Percentiles rank a stretch among this genome's conserved stretches.
These are phyloP conservation scores for Pongo abelii DNA, from an alignment of 2,113 vertebrate genomes.

Conservation along the genomic window DNA sequence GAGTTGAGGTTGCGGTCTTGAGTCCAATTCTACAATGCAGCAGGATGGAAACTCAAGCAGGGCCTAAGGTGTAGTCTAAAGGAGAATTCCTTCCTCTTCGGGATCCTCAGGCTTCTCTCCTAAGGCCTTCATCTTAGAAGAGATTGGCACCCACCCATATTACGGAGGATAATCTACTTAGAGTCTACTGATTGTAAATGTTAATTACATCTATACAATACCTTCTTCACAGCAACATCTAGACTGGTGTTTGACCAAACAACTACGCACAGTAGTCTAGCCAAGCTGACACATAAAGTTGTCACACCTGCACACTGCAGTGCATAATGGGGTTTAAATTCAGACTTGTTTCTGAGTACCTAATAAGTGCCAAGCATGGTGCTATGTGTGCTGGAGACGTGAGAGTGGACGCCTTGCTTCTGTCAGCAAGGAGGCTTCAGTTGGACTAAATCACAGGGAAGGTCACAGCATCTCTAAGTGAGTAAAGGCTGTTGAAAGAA, in stretches of 20 bases:
- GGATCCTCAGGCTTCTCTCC: not conserved
- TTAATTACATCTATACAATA: not conserved
- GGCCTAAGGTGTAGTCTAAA: not conserved
- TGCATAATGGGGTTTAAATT: not conserved
- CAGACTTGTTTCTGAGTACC: not conserved
- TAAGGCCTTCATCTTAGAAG: not conserved
- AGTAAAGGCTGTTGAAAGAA: not conserved
- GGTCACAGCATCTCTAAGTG: fast-evolving
- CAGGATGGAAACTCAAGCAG: not conserved
- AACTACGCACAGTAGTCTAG: too few relatives aligned
- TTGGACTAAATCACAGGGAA: not conserved
- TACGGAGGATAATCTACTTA: not conserved
- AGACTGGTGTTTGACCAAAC: not conserved
- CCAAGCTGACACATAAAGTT: not conserved
- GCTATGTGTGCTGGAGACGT: not conserved
- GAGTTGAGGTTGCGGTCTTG: not conserved
- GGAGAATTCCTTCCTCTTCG: not conserved
- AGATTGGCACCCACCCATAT: not conserved
- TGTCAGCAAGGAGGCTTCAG: not conserved
- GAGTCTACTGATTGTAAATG: not conserved
- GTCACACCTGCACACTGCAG: not conserved
- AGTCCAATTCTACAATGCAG: not conserved
- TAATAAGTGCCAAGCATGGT: too few relatives aligned
- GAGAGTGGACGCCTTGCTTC: not conserved
- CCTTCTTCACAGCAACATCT: not conserved